Evolutionary conservation across 2,888 invertebrate species (phyloP), one percentile per base, ranked within the genome.

Genomic region (Amphipyra tragopoginis): DNA sequence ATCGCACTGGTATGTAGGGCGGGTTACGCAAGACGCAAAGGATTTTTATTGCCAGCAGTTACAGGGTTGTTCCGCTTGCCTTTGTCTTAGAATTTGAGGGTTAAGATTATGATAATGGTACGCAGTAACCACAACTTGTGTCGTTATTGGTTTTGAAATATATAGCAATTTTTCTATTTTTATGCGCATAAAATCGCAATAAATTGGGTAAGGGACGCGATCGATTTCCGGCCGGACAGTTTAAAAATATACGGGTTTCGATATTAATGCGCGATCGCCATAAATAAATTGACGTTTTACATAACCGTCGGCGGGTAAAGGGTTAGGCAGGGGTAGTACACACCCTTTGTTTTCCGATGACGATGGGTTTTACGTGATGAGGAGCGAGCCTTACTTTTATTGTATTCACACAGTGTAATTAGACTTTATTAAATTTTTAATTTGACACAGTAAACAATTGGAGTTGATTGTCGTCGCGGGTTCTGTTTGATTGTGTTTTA

Each of bases 21-120:
- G 66, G 33, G 58, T 80, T 80, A 80, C 80, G 77, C 65, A 80
- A 79, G 68, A 77, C 39, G 26, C 38, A 29, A 60, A 34, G 60
- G 47, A 34, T 49, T 54, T 73, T 70, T 65, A 62, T 43, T 53
- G 50, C 34, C 26, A 57, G 45, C 54, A 43, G 39, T 39, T 43
- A 50, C 8, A 59, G 55, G 33, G 51, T 44, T 55, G 14, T 36
- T n/a, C 15, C n/a, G 8, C n/a, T 21, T 42, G 7, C 15, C 39
- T 29, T 52, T 42, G 14, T 65, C 14, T 45, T 44, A 39, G 29
- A 36, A 47, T 21, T 13, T 14, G 26, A 44, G n/a, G n/a, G n/a
- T n/a, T 39, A n/a, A 0, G 47, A 15, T 49, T 29, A 40, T 10
- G 29, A 40, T 44, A 40, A 38, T 13, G 44, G 15, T 11, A 13